Evolutionary conservation across 92 coral and sea anemone species (phyloP), one percentile per base, ranked within the genome.

Genomic region (Plumapathes pennacea): DNA sequence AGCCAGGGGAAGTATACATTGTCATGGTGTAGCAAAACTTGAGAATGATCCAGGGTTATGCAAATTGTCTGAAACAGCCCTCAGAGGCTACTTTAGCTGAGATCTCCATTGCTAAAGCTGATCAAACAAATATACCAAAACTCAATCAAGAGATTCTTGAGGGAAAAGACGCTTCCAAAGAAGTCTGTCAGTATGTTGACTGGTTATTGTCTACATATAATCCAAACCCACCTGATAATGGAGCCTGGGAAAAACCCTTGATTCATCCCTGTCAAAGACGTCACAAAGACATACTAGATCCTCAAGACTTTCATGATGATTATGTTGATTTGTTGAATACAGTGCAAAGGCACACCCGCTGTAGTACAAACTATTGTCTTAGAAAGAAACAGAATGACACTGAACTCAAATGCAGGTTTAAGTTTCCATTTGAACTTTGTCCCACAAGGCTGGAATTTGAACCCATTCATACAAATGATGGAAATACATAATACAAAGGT

Each of bases 181-280:
- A 18, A 25, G 66, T 85, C 4, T 84, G 85, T 67, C 50, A 67
- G 27, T 78, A 77, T 77, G 83, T 69, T 25, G 85, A 76, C 51
- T 76, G 76, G 62, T 33, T 83, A 29, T 56, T 83, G 23, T 76
- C 75, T 32, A 82, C 84, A 14, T 62, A 46, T 40, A 82, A 82
- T 60, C 80, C 89, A 67, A 38, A 60, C n/a, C 73, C 78, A 32
- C 89, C 89, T 44, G 84, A 82, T 14, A 48, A 69, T 60, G 74
- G 69, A 4, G 19, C 37, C 2, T 84, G 85, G 90, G 48, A 40
- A 33, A 83, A 77, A 36, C 90, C 90, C 38, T 46, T 46, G 17
- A 21, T 46, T 32, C 85, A 83, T 61, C 82, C 82, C 25, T 81
- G 77, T 51, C 69, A 74, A 54, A 57, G 30, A 58, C 34, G 13